Evolutionary conservation across 2,888 invertebrate genomes (phyloP).

Genomic region (Lumbricus terrestris): DNA sequence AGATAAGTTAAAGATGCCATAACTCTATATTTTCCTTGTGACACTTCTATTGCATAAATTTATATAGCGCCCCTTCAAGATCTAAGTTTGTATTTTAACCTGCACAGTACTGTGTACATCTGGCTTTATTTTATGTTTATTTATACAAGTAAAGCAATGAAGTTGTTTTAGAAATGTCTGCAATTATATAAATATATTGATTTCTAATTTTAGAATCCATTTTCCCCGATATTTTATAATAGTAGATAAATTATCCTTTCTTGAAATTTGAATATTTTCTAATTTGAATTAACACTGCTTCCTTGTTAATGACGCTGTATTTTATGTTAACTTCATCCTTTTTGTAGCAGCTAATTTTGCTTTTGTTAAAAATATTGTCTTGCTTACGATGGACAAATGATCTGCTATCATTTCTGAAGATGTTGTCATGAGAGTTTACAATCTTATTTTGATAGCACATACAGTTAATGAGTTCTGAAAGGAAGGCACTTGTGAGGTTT

Average conservation of each 20-base stretch:
- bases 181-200: neutral
- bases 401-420: neutral
- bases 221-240: neutral
- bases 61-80: no score
- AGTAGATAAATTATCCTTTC: neutral
- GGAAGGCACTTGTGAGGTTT: conserved; percentile 12
- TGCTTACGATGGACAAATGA: neutral
- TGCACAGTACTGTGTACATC: no score
- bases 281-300: neutral
- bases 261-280: neutral
- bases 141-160: neutral
- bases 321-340: neutral
- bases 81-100: no score
- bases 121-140: neutral
- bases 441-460: conserved; percentile 8
- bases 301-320: neutral
- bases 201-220: neutral
- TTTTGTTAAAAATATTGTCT: neutral
- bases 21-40: neutral
- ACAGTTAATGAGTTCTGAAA: conserved; percentile 12
- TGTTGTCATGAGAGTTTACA: neutral
- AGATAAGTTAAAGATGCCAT: neutral
- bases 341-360: neutral
- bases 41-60: no score
- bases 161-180: neutral